These are phyloP conservation scores for Fringilla coelebs DNA, from an alignment of 2,797 vertebrate genomes.

Conservation along the genomic window DNA sequence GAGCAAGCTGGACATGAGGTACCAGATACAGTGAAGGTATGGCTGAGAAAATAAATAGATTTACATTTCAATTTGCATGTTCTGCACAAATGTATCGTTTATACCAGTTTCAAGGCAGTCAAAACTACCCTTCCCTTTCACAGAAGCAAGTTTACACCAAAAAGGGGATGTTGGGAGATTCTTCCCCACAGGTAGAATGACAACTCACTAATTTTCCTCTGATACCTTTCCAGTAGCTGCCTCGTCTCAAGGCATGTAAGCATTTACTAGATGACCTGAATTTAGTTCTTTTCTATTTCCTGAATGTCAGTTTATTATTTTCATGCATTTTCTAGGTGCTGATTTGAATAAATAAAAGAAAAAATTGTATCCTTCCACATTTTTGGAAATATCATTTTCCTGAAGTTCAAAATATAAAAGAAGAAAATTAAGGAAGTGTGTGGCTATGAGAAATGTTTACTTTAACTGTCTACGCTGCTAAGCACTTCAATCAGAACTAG, in stretches of 20 bases:
- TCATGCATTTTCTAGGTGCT: not conserved
- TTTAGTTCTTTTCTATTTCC: not conserved
- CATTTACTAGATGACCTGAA: not conserved
- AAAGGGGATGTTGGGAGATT: not conserved
- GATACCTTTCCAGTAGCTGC: not conserved
- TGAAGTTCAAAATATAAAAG: not conserved
- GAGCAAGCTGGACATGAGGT: not conserved
- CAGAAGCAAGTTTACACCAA: not conserved
- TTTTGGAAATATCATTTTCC: not conserved
- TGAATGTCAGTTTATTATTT: not conserved
- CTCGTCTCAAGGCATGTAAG: not conserved
- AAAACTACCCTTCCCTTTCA: not conserved
- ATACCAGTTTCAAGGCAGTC: not conserved
- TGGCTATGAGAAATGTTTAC: conserved; percentile 5
- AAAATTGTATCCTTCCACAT: not conserved
- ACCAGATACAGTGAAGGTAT: not conserved
- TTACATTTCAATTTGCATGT: not conserved
- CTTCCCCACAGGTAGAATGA: not conserved
- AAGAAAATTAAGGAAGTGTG: conserved; percentile 7
- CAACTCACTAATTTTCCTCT: not conserved
- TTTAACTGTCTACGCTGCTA: not conserved
- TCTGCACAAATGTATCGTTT: not conserved
- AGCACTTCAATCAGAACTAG: conserved; percentile 16
- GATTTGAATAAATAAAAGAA: not conserved
- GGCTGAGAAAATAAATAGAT: not conserved